Base-by-base conservation (phyloP, 2,888 invertebrate genomes). In the Caenorhabditis wallacei region DNA sequence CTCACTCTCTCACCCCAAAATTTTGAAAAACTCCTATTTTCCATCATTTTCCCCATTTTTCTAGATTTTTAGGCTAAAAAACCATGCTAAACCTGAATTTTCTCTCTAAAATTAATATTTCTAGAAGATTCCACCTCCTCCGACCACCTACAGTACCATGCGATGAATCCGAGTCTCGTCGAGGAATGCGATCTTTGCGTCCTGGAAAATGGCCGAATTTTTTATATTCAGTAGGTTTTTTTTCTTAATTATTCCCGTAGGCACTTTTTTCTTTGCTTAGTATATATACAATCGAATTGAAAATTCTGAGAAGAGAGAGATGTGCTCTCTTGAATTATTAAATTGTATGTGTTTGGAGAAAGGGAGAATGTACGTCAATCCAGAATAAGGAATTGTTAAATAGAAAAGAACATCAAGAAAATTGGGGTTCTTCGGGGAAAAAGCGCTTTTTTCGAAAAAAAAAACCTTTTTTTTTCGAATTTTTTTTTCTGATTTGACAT, bases 151-250 rank as follows among this genome's bases (percentile, higher is more conserved):
- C 48, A 53, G 13, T 81, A 81, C 46, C 76, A 82, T 24, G 68
- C 71, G 48, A 82, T 76, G 71, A 72, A 53, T n/a, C 43, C 76
- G 26, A 72, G 22, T 20, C 75, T 85, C 11, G 80, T 72, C 16
- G 82, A 87, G 37, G 68, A 82, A 46, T 89, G 88, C 59, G 89
- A 89, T 53, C 59, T 88, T 18, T 90, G 90, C 57, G 85, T 89
- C 8, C 87, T 90, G 18, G 83, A 88, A 30, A 88, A 88, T 75
- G 86, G 87, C 13, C 80, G 90, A n/a, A 80, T 90, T 56, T 90
- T 90, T 82, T 90, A 90, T 74, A 86, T 90, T 16, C 87, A 90
- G 90, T 90, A 56, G 85, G 89, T 88, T 74, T 53, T 26, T 56
- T 26, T 53, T 24, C 22, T 24, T 24, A 61, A 24, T 40, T 20